Conservation (phyloP, 2,888 invertebrate species). For the Plebejus argus region DNA sequence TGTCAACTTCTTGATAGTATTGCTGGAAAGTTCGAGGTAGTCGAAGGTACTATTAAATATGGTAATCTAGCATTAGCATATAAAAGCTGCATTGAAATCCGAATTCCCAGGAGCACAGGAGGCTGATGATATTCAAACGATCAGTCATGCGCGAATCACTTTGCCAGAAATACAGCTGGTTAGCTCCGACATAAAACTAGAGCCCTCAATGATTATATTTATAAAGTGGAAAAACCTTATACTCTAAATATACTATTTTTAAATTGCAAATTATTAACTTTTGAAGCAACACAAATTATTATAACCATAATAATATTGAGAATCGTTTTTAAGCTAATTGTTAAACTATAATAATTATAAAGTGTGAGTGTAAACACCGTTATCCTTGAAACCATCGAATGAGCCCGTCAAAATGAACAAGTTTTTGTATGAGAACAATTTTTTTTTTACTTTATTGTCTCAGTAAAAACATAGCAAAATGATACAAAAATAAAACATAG, state of each 20-base stretch:
- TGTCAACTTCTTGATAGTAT: background rate
- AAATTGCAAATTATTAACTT: too few relatives aligned
- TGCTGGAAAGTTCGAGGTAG: background rate
- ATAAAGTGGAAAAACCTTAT: background rate
- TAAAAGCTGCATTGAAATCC: slow-evolving; percentile 29
- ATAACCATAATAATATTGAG: too few relatives aligned
- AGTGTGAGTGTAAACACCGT: too few relatives aligned
- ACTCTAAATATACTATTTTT: background rate
- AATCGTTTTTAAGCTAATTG: too few relatives aligned
- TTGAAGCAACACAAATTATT: too few relatives aligned
- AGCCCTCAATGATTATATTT: background rate
- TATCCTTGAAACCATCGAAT: too few relatives aligned
- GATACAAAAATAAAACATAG: too few relatives aligned
- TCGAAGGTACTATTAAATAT: slow-evolving; percentile 21
- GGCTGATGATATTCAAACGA: slow-evolving; percentile 42
- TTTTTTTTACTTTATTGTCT: too few relatives aligned
- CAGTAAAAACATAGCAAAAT: too few relatives aligned
- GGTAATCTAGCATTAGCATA: slow-evolving; percentile 15
- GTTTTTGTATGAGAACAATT: too few relatives aligned
- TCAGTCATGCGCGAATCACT: slow-evolving; percentile 59
- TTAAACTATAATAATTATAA: too few relatives aligned
- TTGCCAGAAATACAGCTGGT: slow-evolving; percentile 55
- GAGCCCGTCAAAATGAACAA: too few relatives aligned
- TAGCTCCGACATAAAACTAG: slow-evolving; percentile 42
- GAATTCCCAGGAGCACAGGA: slow-evolving; percentile 18